Conservation (phyloP, 2,888 invertebrate species). For the Romanomermis culicivorax region DNA sequence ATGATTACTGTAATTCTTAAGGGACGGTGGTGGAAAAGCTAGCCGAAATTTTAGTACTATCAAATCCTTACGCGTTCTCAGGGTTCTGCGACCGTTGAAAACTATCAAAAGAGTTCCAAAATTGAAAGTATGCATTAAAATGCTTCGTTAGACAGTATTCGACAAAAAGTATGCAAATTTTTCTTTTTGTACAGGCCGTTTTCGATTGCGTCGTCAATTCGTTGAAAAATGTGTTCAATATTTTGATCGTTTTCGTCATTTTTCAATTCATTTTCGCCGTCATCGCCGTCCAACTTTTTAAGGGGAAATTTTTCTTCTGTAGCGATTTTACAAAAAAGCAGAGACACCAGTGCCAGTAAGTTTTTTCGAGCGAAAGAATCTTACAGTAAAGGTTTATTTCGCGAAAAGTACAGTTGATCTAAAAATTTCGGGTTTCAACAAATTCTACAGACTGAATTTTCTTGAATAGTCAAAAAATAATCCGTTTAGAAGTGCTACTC, state of each 20-base stretch:
- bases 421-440: too few relatives aligned
- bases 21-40: conserved; percentile 16
- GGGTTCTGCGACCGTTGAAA: conserved; percentile 95
- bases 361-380: conserved; percentile 33
- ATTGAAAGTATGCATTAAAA: conserved; percentile 41
- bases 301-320: conserved; percentile 97
- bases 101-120: conserved; percentile 99
- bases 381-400: too few relatives aligned
- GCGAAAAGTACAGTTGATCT: too few relatives aligned
- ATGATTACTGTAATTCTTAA: too few relatives aligned
- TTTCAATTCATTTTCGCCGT: conserved; percentile 60
- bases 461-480: too few relatives aligned
- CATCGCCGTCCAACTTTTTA: conserved; percentile 98
- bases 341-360: conserved; percentile 83
- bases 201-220: conserved; percentile 99
- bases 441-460: too few relatives aligned
- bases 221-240: conserved; percentile 99
- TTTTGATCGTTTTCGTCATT: conserved; percentile 98
- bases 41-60: conserved; percentile 80
- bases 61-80: conserved; percentile 90
- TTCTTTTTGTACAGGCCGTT: conserved; percentile 50
- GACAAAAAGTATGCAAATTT: too few relatives aligned
- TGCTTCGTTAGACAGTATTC: too few relatives aligned
- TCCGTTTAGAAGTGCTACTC: too few relatives aligned
- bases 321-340: conserved; percentile 92